Evolutionary conservation across 2,797 vertebrate species (phyloP).

Genomic region (Enteromius argenteus): DNA sequence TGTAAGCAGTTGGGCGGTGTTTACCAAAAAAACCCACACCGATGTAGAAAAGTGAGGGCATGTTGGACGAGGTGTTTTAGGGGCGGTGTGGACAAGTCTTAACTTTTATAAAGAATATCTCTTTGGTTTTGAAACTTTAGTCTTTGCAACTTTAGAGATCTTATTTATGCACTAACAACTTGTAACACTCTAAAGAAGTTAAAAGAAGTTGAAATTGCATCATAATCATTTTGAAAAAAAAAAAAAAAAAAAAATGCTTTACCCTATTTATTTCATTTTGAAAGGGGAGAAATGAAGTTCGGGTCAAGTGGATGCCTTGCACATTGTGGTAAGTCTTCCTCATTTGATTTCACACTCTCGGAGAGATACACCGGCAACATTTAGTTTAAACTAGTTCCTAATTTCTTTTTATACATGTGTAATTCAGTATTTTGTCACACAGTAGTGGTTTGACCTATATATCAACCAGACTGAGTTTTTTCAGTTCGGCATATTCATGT

Average conservation of each 20-base stretch:
- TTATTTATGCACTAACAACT: no score
- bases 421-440: neutral
- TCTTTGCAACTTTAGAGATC: no score
- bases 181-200: no score
- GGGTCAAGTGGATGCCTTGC: constrained; percentile 64
- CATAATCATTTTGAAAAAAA: neutral
- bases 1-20: no score
- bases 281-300: constrained; percentile 61
- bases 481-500: neutral
- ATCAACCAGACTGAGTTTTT: neutral
- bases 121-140: no score
- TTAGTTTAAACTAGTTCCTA: neutral
- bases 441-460: neutral
- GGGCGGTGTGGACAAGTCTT: no score
- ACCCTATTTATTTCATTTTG: neutral
- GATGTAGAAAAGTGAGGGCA: no score
- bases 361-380: neutral
- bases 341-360: neutral
- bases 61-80: no score
- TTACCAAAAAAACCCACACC: no score
- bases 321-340: constrained; percentile 58
- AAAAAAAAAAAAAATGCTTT: neutral
- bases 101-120: no score
- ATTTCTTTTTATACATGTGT: neutral
- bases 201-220: no score